Evolutionary conservation across 37 sponge, comb jelly and placozoan genomes (phyloP), one percentile per base, ranked within the genome.

Genomic region (Theonella swinhoei): DNA sequence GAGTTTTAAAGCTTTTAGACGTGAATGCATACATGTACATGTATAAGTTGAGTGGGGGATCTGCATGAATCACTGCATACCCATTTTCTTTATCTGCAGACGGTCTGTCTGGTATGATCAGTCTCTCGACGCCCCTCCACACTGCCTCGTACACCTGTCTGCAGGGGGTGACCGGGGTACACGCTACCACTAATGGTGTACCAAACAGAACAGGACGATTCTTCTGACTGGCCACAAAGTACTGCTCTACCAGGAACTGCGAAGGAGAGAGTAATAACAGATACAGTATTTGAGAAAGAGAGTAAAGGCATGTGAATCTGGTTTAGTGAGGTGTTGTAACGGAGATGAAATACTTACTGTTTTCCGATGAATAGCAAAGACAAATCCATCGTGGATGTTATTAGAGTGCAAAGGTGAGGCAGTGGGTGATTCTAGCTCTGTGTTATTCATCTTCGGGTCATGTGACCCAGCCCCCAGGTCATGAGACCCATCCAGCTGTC

Each of bases 121-220:
- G 80, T 69, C 97, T 33, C 75, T 89, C 62, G 23, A 84, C 78
- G 41, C 87, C 88, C 28, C 66, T 65, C 97, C 90, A 91, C 66
- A 97, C 90, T 1, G 42, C 30, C 17, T 83, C 79, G 43, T 97
- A 97, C 34, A 97, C 80, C 0, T 80, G 71, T 26, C 39, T 43
- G 35, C 87, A 68, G 2, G 84, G 81, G 17, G 85, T 86, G 62
- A 31, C 23, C 0, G 73, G 34, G 14, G 25, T 43, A 66, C 96
- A 97, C 9, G 93, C 87, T 24, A 97, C 89, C 14, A 92, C 72
- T 4, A 97, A 77, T 19, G 98, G 98, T 3, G 42, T 75, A 26
- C 95, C 89, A 76, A 97, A 97, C 64, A 95, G n/a, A 19, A 42
- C 61, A 4, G 83, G 91, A 2, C 89, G 70, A 54, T n/a, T 82